Percentiles rank a stretch among this genome's conserved stretches.
Conservation (phyloP, 2,888 invertebrate genomes). For the Drosophila tripunctata region DNA sequence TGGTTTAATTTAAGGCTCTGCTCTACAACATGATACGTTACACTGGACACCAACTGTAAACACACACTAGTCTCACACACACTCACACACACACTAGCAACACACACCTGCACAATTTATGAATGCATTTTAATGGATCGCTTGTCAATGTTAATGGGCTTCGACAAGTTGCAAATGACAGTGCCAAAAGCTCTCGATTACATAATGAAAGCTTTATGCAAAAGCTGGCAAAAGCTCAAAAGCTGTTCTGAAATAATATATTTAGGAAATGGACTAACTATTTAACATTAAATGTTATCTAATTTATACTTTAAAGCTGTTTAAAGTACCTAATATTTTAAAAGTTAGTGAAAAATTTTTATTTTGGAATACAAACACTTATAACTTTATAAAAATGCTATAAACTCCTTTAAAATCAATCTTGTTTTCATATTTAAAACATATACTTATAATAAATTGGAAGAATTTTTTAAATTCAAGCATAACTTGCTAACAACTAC, state of each 20-base stretch:
- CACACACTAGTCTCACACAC: conserved; percentile 14
- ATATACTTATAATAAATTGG: no score
- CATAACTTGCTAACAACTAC: no score
- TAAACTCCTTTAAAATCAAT: no score
- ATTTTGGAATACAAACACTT: no score
- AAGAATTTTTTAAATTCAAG: no score
- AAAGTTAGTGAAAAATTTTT: no score
- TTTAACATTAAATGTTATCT: no score
- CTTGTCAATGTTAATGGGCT: conserved; percentile 64
- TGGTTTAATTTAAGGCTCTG: conserved; percentile 56
- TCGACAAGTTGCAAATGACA: conserved; percentile 43
- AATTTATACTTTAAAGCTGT: no score
- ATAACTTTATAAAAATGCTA: no score
- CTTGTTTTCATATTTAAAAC: no score
- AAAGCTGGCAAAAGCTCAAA: not conserved
- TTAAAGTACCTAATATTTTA: no score
- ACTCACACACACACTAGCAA: not conserved
- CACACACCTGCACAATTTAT: conserved; percentile 68
- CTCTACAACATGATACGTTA: conserved; percentile 43
- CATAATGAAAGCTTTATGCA: conserved; percentile 10
- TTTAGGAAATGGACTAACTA: no score
- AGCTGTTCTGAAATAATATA: not conserved
- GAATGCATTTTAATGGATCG: conserved; percentile 73
- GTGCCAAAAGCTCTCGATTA: conserved; percentile 23
- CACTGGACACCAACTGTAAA: conserved; percentile 15